Evolutionary conservation across 2,888 invertebrate species (phyloP), one percentile per base, ranked within the genome.

Genomic region (Eulithis testata): DNA sequence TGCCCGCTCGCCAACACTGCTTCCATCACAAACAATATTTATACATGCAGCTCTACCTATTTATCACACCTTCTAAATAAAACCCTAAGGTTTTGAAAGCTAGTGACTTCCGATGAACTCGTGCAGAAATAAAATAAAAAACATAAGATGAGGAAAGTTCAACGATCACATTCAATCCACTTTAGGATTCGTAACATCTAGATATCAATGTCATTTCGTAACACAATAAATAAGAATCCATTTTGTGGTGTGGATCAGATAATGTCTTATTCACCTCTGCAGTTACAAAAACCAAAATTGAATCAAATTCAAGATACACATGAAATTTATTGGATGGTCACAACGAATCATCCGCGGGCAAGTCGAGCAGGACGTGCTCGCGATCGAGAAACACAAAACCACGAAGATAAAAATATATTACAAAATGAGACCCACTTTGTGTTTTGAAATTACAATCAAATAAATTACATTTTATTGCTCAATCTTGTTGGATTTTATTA

Each of bases 381-480:
- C 77, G 76, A 83, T 79, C 83, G 84, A 89, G 88, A 87, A 89
- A 90, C 86, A 90, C 90, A 89, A 91, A 91, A 91, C 91, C 92
- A 89, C 91, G 83, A 83, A 90, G 88, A 89, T 89, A 91, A 93
- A 92, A 92, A 91, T 91, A 92, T 87, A 91, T 91, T 91, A 91
- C 91, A 90, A 91, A 92, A 90, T 90, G 88, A 91, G 91, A 82
- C 82, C 89, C 90, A 91, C 89, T 92, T 91, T 91, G 91, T 93
- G 91, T 91, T 92, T 91, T 91, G 90, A 91, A 92, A 93, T 92
- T 91, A 93, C 93, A 92, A 91, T 92, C 91, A 90, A 90, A 93
- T 93, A 93, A 93, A 93, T 93, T 93, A 92, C 91, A 83, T 92
- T 93, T 93, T 93, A 93, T 93, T 93, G 90, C 92, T 93, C 92